These are phyloP conservation scores for Scomberomorus guttatus DNA, from an alignment of 2,797 vertebrate genomes.

Conservation along the genomic window DNA sequence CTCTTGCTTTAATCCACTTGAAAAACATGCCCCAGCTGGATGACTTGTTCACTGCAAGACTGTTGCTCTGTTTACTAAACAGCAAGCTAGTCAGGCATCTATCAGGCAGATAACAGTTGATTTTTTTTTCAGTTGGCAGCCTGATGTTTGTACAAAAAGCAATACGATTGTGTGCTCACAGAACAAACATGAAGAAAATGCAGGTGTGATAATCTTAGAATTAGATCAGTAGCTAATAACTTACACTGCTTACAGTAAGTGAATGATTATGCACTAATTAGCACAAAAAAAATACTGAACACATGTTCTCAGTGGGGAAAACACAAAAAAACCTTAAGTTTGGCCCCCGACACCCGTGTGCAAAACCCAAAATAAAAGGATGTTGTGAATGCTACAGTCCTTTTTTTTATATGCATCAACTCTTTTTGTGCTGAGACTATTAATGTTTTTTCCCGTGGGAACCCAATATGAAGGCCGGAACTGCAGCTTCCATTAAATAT, in stretches of 20 bases:
- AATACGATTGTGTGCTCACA: not conserved
- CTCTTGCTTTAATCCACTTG: not conserved
- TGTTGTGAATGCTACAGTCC: no score
- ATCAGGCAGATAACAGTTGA: not conserved
- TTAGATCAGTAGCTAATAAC: not conserved
- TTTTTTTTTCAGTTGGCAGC: not conserved
- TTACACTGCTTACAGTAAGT: not conserved
- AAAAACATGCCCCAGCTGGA: not conserved
- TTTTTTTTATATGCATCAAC: not conserved
- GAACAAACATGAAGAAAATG: not conserved
- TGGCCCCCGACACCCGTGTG: no score
- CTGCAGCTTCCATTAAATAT: no score
- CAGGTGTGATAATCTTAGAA: not conserved
- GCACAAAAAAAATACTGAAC: not conserved
- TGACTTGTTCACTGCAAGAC: not conserved
- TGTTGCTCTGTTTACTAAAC: slow-evolving; percentile 13
- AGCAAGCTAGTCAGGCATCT: not conserved
- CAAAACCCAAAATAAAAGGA: no score
- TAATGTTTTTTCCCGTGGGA: no score
- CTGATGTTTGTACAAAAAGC: not conserved
- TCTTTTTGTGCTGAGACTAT: no score
- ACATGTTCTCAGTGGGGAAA: not conserved
- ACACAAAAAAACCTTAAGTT: not conserved
- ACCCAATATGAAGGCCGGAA: no score
- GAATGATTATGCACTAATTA: not conserved